Percentiles rank a stretch among this genome's conserved stretches.
phyloP scores from a whole-genome alignment of 2,113 vertebrate genomes.

The Colaptes auratus region DNA sequence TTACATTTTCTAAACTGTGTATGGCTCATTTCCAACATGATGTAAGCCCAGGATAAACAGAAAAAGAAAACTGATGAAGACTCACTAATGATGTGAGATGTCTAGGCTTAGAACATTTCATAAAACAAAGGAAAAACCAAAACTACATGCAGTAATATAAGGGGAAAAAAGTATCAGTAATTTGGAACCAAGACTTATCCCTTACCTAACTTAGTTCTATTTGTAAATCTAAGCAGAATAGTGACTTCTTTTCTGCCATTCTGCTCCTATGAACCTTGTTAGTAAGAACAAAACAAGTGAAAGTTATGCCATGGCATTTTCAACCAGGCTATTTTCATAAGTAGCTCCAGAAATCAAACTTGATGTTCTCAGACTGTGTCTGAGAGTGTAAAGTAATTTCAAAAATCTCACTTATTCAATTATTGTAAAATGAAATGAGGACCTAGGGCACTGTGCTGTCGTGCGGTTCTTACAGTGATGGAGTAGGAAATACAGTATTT shows the following conservation, averaged over 20 bases:
- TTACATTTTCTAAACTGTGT: conserved; percentile 6
- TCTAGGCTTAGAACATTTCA: conserved; percentile 1
- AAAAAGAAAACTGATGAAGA: not conserved
- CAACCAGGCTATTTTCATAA: not conserved
- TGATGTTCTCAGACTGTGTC: not conserved
- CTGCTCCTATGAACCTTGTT: not conserved
- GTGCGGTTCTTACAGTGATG: not conserved
- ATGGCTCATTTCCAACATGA: conserved; percentile 26
- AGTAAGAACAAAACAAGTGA: not conserved
- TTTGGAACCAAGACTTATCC: not conserved
- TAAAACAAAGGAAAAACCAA: conserved; percentile 27
- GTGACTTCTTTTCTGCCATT: not conserved
- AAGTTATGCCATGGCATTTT: not conserved
- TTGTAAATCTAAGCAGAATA: conserved; percentile 3
- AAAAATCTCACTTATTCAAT: not conserved
- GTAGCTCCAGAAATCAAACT: not conserved
- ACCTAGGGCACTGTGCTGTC: not conserved
- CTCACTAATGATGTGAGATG: not conserved
- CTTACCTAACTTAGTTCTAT: not conserved
- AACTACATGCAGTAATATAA: not conserved
- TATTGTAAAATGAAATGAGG: not conserved
- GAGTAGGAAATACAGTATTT: not conserved
- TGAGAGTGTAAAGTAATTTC: not conserved
- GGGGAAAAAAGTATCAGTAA: not conserved
- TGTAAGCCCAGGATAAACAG: conserved; percentile 8